Conservation (phyloP, 2,888 invertebrate species). For the Drosophila antonietae region DNA sequence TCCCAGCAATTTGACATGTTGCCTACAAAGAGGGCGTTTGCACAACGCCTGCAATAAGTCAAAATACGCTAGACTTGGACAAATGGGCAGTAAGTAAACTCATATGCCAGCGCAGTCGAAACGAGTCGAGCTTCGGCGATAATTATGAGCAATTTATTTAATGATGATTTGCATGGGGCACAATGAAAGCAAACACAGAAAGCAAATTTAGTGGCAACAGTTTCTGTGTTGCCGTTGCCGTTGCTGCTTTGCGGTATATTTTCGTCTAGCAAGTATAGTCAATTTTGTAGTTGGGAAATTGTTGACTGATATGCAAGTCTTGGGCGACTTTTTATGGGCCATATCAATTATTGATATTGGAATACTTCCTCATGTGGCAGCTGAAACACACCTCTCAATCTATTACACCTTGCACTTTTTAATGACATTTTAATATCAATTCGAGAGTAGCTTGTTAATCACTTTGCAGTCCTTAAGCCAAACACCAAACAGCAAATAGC, state of each 20-base stretch:
- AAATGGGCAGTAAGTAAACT: constrained; percentile 41
- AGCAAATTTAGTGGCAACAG: background rate
- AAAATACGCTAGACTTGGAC: constrained; percentile 47
- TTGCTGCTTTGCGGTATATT: constrained; percentile 1
- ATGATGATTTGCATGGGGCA: constrained; percentile 69
- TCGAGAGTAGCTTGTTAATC: constrained; percentile 1
- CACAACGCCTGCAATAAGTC: constrained; percentile 41
- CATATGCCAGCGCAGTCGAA: constrained; percentile 20
- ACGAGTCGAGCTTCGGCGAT: constrained; percentile 44
- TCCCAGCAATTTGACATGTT: background rate
- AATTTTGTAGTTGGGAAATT: constrained; percentile 14
- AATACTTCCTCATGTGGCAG: constrained; percentile 27
- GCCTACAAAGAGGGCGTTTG: constrained; percentile 30
- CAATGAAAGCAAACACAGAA: constrained; percentile 30
- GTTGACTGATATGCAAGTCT: constrained; percentile 1
- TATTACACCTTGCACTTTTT: constrained; percentile 6
- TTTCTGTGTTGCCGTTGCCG: constrained; percentile 5
- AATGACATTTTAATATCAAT: constrained; percentile 24
- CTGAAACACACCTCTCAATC: constrained; percentile 1
- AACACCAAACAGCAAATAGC: background rate
- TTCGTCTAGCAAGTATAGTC: constrained; percentile 1
- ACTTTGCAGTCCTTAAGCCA: constrained; percentile 9
- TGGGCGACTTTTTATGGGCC: constrained; percentile 18
- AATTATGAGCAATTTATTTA: constrained; percentile 73
- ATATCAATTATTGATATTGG: constrained; percentile 12